Base-by-base conservation (phyloP, 1,140 invertebrate species). In the Aradophagus sp. region DNA sequence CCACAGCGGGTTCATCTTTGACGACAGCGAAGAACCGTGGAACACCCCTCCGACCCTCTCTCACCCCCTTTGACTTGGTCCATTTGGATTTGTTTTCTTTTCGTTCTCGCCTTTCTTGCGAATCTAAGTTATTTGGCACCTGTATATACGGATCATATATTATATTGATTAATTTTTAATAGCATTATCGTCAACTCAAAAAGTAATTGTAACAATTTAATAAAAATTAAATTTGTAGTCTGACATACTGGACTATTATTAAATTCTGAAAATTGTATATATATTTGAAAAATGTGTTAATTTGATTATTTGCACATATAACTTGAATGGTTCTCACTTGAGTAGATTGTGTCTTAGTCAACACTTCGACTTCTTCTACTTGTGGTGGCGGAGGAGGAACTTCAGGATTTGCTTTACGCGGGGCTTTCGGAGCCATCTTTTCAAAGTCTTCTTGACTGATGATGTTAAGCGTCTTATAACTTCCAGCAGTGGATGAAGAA, bases 21-120 rank as follows among this genome's bases (percentile, higher is more conserved):
- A 93, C 92, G 4, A 97, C 95, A 1, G 96, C 95, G 84, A 97
- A 99, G 88, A 98, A 99, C 26, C 96, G 87, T n/a, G 90, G 87
- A 1, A 73, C 74, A 8, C 79, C 74, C 47, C 77, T 61, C 72
- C 79, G 68, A 19, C 72, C 74, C 85, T 80, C 79, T 80, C 81
- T 77, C 67, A 74, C 26, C 61, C 52, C 13, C 73, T 50, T 63
- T 63, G 34, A 50, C 78, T 53, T 83, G 50, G 62, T 83, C 20
- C 10, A 55, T 53, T 53, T 76, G 72, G 78, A 63, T 34, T 68
- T 67, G 77, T 71, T 67, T 42, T 85, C 70, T 41, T 66, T 31
- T 39, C 58, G 71, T 3, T 82, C 80, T 32, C 73, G 76, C 38
- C 66, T 84, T 3, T 83, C 83, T 14, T 75, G 73, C 13, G 45